Base-by-base conservation (phyloP, 2,113 vertebrate species). In the Xiphophorus hellerii region DNA sequence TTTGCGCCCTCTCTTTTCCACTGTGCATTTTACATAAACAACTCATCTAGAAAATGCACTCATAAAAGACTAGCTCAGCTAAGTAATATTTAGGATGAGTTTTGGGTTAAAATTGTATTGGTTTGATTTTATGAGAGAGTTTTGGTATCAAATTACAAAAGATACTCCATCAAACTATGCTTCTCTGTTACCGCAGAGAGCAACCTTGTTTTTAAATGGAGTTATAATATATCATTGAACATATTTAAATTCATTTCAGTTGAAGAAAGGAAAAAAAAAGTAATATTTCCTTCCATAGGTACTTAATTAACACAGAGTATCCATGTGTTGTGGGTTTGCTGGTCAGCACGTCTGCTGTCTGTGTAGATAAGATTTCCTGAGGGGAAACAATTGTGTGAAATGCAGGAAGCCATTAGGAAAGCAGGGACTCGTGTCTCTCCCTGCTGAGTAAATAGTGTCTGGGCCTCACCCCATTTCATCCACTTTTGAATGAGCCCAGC, bases 341-440 rank as follows among this genome's bases (percentile, higher is more conserved):
- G 80, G 88, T 82, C 84, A 72, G 60, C 12, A 28, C 13, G 27
- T 83, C 75, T 10, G 83, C 76, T 62, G 76, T 71, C 78, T 85
- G 74, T 86, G 88, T 90, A 44, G 84, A 92, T 92, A 89, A 86
- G 80, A 90, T 92, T 94, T 93, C 93, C 93, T 94, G 91, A 94
- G 87, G 90, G 92, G 92, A 95, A 94, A 92, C 89, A 91, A 93
- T 93, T 84, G 90, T 92, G 92, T 92, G 92, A 95, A 93, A 94
- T 90, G 84, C 93, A 94, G 93, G 94, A 95, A 94, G 88, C 84
- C 92, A 94, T 95, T 94, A 93, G 94, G 86, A 92, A 93, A 92
- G 89, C 75, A 77, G 81, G 88, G 90, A 87, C 88, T 92, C 83
- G 6, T 82, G 87, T 90, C 88, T 92, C 76, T 91, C 77, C 83